Base-by-base conservation (phyloP, 1,140 invertebrate genomes). In the Maniola jurtina region DNA sequence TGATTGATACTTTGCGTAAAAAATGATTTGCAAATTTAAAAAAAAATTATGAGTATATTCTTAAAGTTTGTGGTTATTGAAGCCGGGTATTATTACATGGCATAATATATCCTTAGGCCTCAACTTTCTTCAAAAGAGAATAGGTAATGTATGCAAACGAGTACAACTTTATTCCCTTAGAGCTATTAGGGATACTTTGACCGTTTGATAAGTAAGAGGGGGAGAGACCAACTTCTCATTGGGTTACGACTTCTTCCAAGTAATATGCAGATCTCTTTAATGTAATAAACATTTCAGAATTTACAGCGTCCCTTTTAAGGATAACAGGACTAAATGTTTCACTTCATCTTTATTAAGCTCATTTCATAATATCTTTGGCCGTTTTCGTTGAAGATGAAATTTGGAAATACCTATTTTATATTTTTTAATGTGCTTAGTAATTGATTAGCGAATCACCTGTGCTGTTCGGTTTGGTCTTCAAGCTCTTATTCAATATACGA, bases 91-190 rank as follows among this genome's bases (percentile, higher is more conserved):
- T 25, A 25, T 25, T 25, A 25, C 25, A 2, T 25, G 10, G 16
- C 15, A 8, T 6, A 6, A 15, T 25, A 8, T 25, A 25, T 50
- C 6, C 57, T 58, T 36, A 55, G 25, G 36, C 42, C 38, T 64
- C 14, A 64, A 84, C 70, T 84, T 82, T 79, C 75, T 25, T 83
- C 76, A 76, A 75, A 81, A 78, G 80, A 81, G 73, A 77, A 76
- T 77, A 83, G 79, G 80, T 87, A 84, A 87, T 87, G 60, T 88
- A 88, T 88, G 83, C 66, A 87, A 87, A 88, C 83, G 72, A 86
- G 67, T 76, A 73, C 76, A 86, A 88, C 83, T 88, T 87, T 84
- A 84, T 86, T 83, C 83, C 78, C 79, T 71, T 59, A 72, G 71
- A 81, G 80, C 79, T 76, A 78, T 83, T 83, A 81, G 68, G 71